Percentiles rank a stretch among this genome's conserved stretches.
These are phyloP conservation scores for Gopherus evgoodei DNA, from an alignment of 2,113 vertebrate species.

Conservation along the genomic window DNA sequence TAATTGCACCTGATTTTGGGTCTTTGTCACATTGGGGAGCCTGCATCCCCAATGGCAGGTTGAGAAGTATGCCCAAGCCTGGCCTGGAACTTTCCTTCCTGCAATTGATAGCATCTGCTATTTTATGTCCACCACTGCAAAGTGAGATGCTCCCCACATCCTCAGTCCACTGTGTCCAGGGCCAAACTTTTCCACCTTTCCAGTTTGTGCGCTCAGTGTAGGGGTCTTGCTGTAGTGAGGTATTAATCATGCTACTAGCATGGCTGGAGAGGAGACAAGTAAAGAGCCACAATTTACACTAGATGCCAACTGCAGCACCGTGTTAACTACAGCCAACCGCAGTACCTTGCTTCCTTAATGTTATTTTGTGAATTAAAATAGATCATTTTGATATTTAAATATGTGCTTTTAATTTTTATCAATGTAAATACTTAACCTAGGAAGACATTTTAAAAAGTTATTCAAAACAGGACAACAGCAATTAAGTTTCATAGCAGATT, in stretches of 20 bases:
- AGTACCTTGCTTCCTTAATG: background rate
- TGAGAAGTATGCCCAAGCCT: background rate
- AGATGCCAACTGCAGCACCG: background rate
- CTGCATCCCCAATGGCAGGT: background rate
- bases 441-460: accelerated
- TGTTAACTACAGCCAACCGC: background rate
- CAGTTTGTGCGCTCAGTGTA: background rate
- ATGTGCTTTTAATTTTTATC: background rate
- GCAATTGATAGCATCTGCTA: no score
- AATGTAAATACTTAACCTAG: background rate
- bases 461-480: background rate
- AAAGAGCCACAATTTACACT: background rate
- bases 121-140: background rate
- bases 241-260: background rate
- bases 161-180: background rate
- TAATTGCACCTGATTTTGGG: background rate
- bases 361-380: background rate
- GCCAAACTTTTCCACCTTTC: background rate
- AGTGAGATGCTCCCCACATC: background rate
- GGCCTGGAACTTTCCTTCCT: no score
- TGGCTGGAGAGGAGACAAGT: background rate
- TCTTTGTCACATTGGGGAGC: background rate
- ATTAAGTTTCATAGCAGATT: background rate
- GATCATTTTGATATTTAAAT: background rate
- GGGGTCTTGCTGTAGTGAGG: no score